Base-by-base conservation (phyloP, 2,797 vertebrate species). In the Chaetodon trifasciatus region DNA sequence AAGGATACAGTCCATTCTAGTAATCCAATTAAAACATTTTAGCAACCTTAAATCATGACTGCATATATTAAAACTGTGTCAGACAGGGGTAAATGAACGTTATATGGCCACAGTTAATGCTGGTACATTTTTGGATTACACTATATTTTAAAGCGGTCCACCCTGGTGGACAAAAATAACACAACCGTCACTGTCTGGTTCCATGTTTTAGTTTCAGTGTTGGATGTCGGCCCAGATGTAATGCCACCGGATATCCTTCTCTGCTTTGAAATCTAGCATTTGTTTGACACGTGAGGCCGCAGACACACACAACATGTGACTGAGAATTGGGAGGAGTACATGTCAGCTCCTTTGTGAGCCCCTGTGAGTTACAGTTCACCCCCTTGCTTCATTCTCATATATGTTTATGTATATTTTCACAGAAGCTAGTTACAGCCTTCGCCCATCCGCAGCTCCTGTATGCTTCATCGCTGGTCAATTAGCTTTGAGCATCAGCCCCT, bases 231-330 rank as follows among this genome's bases (percentile, higher is more conserved):
- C 57, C 76, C 62, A 62, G 74, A 67, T 70, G 53, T 65, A 80
- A 80, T 46, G 83, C 75, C 68, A 63, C 52, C 24, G 66, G 76
- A 89, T 76, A 66, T 81, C 58, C 57, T 84, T 47, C 56, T 32
- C 44, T 24, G 53, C 79, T 84, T 84, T 84, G 74, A 85, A 83
- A 85, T 72, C 61, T 40, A 52, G 70, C 2, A 68, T 81, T 87
- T 86, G 82, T 86, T 78, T 89, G 76, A 82, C 66, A 86, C 72
- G 44, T 10, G 44, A 89, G 67, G 49, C 74, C 3, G 1, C 63
- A 75, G 35, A 85, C 40, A 74, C 74, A 82, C 58, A 49, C 60
- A n/a, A 55, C 49, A 55, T 50, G 37, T 68, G 70, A 63, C 75
- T 67, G 70, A 89, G 78, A 88, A 79, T 60, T 61, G 24, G 62